Evolutionary conservation across 1,140 invertebrate genomes (phyloP), one percentile per base, ranked within the genome.

Genomic region (Saccostrea echinata): DNA sequence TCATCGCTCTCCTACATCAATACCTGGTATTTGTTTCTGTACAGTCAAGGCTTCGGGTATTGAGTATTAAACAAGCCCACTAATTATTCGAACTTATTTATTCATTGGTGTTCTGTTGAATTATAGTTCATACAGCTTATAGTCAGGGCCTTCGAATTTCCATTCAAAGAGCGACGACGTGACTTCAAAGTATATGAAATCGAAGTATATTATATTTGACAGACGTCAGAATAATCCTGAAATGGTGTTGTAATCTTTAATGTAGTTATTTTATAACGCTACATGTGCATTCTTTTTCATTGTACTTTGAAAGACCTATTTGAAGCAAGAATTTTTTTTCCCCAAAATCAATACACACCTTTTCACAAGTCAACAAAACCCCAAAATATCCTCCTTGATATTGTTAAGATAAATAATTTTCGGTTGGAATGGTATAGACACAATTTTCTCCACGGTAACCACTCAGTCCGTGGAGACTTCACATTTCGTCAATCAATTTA

Each of bases 401-500:
- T n/a, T n/a, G 18, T 18, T 21, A 61, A 61, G 18, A n/a, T 61
- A 61, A 61, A 61, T 61, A 61, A 61, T 61, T 61, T 61, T 61
- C 55, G 16, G 16, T 21, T 16, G n/a, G 55, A 61, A 61, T n/a
- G n/a, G 21, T 61, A 61, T n/a, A 61, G 55, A 61, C 55, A 61
- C 55, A 61, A 61, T 61, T 61, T 61, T 61, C 55, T 61, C n/a
- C 18, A 1, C 55, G 55, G 18, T 61, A n/a, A 61, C 27, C 8
- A 30, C 27, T 11, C 16, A 9, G 68, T 76, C 68, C 27, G 16
- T 12, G 2, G 68, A 76, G 27, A 35, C 12, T 76, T 76, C 68
- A 30, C 27, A 30, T 76, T 76, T 76, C 24, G 13, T 30, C 68
- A 76, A 76, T 76, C 68, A 76, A 76, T 76, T 76, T 76, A 76